Percentiles rank a stretch among this genome's conserved stretches.
Conservation (phyloP, 2,888 invertebrate species). For the Andrena praecox region DNA sequence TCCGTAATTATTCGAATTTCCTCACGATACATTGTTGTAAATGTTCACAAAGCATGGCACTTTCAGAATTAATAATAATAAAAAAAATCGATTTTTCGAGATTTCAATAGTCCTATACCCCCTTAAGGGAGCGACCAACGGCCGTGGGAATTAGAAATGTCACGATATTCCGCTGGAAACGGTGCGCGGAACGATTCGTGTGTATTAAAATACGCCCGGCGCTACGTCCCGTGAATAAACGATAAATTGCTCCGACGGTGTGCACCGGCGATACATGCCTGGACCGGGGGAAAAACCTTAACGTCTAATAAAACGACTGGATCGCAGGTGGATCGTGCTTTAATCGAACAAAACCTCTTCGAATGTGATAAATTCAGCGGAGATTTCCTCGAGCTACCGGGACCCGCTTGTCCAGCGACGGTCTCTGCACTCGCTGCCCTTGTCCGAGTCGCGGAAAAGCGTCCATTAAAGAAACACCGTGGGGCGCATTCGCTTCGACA, state of each 20-base stretch:
- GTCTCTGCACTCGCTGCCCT: too few relatives aligned
- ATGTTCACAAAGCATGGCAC: too few relatives aligned
- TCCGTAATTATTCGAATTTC: too few relatives aligned
- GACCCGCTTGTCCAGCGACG: neutral
- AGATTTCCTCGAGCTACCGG: neutral
- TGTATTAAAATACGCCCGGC: conserved; percentile 9
- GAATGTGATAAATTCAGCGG: conserved; percentile 17
- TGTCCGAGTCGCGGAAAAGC: too few relatives aligned
- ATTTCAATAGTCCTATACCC: too few relatives aligned
- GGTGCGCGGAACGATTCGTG: conserved; percentile 14
- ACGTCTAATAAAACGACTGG: conserved; percentile 14
- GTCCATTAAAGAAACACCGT: neutral
- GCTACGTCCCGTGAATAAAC: conserved; percentile 10
- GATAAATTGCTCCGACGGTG: conserved; percentile 11
- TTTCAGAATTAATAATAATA: too few relatives aligned
- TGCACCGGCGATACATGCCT: conserved; percentile 14
- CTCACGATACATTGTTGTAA: too few relatives aligned
- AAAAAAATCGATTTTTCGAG: too few relatives aligned
- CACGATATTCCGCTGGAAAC: neutral
- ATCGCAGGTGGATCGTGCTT: neutral
- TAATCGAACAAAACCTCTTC: conserved; percentile 4
- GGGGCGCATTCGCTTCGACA: neutral
- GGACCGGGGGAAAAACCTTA: neutral
- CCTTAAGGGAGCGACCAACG: neutral
- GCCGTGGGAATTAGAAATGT: conserved; percentile 3